phyloP scores from a whole-genome alignment of 2,797 vertebrate genomes.

The Rhabdomys pumilio region DNA sequence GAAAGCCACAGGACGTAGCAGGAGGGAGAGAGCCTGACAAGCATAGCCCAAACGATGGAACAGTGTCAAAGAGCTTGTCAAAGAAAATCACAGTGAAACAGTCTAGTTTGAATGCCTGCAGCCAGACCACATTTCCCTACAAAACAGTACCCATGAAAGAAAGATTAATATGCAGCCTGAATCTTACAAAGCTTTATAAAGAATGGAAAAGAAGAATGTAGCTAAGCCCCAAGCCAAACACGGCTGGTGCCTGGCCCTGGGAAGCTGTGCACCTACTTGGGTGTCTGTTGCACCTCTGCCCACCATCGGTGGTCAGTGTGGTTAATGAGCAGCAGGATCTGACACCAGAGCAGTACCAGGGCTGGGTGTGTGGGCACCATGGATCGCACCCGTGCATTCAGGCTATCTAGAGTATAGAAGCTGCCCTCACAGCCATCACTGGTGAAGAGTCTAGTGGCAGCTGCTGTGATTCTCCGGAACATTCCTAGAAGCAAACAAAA shows the following conservation, averaged over 20 bases:
- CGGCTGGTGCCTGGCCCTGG: no score
- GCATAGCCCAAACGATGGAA: background rate
- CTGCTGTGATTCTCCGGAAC: constrained; percentile 98
- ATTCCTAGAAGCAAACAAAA: constrained; percentile 91
- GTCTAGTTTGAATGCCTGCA: background rate
- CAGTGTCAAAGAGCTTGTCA: background rate
- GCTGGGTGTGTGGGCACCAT: constrained; percentile 98
- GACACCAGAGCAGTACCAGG: constrained; percentile 98
- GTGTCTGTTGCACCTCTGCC: constrained; percentile 98
- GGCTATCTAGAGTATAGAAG: constrained; percentile 94
- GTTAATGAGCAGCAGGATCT: constrained; percentile 97
- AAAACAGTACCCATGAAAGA: background rate
- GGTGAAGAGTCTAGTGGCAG: constrained; percentile 95
- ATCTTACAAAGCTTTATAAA: background rate
- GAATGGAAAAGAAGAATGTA: background rate
- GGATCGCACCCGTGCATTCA: constrained; percentile 94
- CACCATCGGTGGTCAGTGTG: constrained; percentile 99
- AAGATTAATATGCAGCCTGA: background rate
- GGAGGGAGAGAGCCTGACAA: background rate
- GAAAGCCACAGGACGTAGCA: background rate
- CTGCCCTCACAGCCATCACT: constrained; percentile 90
- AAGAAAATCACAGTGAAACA: background rate
- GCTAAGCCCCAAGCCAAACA: background rate
- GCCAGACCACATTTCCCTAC: background rate
- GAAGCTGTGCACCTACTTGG: constrained; percentile 90